These are phyloP conservation scores for Tetragnatha montana DNA, from an alignment of 2,888 invertebrate species.

Conservation along the genomic window DNA sequence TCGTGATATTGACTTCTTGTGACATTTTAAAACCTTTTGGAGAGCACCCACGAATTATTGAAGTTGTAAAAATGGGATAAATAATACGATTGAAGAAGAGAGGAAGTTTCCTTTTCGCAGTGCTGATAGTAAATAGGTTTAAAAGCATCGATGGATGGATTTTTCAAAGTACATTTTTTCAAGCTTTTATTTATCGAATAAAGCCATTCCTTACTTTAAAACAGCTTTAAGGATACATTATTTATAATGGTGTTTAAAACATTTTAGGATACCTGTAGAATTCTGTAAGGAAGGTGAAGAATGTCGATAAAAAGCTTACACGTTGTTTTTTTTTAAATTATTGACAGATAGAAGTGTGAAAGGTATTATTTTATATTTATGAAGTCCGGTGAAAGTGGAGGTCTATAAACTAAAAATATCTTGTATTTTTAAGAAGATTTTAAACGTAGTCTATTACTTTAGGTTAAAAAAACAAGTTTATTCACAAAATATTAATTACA, in stretches of 20 bases:
- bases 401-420: too few relatives aligned
- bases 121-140: not conserved
- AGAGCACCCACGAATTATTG: not conserved
- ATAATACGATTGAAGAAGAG: not conserved
- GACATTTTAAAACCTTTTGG: not conserved
- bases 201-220: not conserved
- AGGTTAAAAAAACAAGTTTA: too few relatives aligned
- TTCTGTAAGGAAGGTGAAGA: too few relatives aligned
- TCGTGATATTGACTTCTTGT: not conserved
- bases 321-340: too few relatives aligned
- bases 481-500: too few relatives aligned
- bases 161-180: not conserved
- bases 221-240: not conserved
- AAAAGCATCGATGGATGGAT: not conserved
- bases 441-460: too few relatives aligned
- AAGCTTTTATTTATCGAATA: not conserved
- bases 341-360: too few relatives aligned
- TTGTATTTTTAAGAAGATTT: too few relatives aligned
- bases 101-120: not conserved
- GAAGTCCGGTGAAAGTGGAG: too few relatives aligned
- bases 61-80: not conserved
- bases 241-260: not conserved
- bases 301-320: too few relatives aligned
- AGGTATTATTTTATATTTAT: too few relatives aligned
- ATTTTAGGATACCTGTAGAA: too few relatives aligned